Conservation (phyloP, 2,113 vertebrate species). For the Elgaria multicarinata region DNA sequence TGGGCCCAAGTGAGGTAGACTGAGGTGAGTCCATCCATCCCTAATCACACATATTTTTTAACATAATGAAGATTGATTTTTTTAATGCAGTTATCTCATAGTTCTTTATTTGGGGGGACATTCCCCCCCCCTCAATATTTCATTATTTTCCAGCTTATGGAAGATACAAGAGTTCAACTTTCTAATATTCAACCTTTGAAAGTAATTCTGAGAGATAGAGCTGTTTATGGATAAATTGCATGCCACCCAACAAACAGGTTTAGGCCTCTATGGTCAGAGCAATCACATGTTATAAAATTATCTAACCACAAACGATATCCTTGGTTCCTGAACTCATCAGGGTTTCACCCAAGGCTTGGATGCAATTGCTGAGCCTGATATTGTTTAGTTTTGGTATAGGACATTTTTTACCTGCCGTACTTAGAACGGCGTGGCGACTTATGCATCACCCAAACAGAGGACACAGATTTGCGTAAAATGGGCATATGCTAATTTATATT, state of each 20-base stretch:
- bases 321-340: neutral
- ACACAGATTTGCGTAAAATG: too few species aligned
- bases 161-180: neutral
- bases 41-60: too few species aligned
- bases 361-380: neutral
- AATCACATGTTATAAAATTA: neutral
- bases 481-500: too few species aligned
- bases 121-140: neutral
- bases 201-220: neutral
- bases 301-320: neutral
- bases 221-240: slow-evolving; percentile 15
- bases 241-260: neutral
- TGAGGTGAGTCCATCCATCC: too few species aligned
- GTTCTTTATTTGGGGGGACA: neutral
- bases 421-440: too few species aligned
- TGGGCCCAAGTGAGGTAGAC: too few species aligned
- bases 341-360: neutral
- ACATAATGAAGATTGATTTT: neutral
- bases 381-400: neutral
- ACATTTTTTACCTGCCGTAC: neutral
- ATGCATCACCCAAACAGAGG: too few species aligned
- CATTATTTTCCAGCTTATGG: neutral
- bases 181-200: neutral
- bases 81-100: neutral
- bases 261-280: neutral